Conservation (phyloP, 92 coral and sea anemone species). For the Phenganax stokvisi region DNA sequence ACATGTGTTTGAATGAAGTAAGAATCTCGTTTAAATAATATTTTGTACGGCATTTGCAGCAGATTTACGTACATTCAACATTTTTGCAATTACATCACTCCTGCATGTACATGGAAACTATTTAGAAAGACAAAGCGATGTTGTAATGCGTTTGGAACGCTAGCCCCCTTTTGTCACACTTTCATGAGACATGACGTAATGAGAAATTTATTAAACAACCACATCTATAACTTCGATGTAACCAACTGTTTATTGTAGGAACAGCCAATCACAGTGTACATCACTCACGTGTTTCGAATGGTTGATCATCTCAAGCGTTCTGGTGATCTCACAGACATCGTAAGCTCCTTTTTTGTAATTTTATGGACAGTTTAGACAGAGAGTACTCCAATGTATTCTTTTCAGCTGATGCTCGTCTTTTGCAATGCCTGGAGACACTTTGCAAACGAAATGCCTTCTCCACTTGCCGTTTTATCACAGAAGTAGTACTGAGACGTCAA, state of each 20-base stretch:
- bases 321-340: conserved; percentile 27
- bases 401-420: no score
- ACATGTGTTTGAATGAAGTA: conserved; percentile 23
- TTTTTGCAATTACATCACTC: no score
- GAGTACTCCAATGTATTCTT: not conserved
- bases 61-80: no score
- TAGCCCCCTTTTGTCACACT: no score
- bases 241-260: conserved; percentile 1
- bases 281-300: not conserved
- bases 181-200: not conserved
- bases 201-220: not conserved
- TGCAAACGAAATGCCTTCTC: no score
- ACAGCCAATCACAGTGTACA: conserved; percentile 1
- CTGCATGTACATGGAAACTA: no score
- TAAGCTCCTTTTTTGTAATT: not conserved
- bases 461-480: not conserved
- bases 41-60: no score
- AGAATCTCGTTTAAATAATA: not conserved
- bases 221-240: not conserved
- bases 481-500: not conserved
- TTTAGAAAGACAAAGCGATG: no score
- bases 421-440: no score
- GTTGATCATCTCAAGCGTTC: conserved; percentile 9
- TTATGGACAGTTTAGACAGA: not conserved
- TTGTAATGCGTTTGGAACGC: no score